Evolutionary conservation across 2,113 vertebrate species (phyloP).

Genomic region (Fulmarus glacialis): DNA sequence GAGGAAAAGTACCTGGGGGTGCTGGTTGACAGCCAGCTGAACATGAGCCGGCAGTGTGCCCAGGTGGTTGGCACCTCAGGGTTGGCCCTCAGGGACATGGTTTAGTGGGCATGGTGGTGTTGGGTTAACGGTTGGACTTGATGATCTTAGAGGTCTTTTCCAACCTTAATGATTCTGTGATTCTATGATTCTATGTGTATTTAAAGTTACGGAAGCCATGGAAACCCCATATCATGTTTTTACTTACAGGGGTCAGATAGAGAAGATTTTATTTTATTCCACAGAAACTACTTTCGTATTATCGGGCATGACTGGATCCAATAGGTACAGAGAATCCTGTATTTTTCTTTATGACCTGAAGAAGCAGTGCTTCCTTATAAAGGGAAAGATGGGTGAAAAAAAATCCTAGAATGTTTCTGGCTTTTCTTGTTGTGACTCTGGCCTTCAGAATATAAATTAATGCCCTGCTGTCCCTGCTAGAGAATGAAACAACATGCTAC

Average conservation of each 20-base stretch:
- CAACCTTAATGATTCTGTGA: no score
- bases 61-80: no score
- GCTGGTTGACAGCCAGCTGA: fast-evolving
- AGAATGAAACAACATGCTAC: neutral
- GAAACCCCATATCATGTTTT: neutral
- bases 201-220: neutral
- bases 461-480: neutral
- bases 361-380: neutral
- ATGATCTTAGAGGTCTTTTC: no score
- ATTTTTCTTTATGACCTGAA: neutral
- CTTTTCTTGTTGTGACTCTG: neutral
- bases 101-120: no score
- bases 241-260: neutral
- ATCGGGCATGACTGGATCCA: neutral
- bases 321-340: neutral
- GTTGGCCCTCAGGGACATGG: no score
- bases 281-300: neutral
- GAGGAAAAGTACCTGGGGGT: fast-evolving
- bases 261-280: neutral
- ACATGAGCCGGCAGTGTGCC: neutral
- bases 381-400: neutral
- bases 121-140: no score
- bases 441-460: neutral
- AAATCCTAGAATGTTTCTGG: neutral
- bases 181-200: no score